Evolutionary conservation across 1,140 invertebrate species (phyloP), one percentile per base, ranked within the genome.

Genomic region (Subanguina moxae): DNA sequence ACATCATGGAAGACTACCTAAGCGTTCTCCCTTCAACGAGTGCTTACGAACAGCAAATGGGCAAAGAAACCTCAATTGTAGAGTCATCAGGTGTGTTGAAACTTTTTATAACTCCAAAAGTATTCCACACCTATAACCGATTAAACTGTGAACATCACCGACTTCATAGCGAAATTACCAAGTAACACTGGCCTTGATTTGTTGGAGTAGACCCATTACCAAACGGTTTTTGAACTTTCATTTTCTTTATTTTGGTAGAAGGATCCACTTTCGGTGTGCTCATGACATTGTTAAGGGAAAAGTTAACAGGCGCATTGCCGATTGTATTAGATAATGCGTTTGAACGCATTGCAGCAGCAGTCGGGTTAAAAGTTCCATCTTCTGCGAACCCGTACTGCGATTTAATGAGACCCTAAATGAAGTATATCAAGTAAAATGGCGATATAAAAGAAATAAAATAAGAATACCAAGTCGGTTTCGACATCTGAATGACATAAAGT

Each of bases 1-100:
- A 64, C 19, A 43, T 70, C 68, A 67, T 70, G 68, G 32, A 67
- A 67, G 25, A 21, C 1, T 23, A 67, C 63, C 65, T 67, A 65
- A 65, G 68, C 8, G 11, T 66, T 1, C 25, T 65, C 13, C 21
- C 30, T 64, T 1, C 21, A n/a, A 13, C 70, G 23, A 65, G 11
- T 19, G 17, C 27, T 66, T 11, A 70, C 70, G 52, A 13, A n/a
- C 23, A 65, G 68, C 21, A 66, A 67, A 67, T 42, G 23, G 23
- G 30, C 0, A 67, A 66, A 65, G 27, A 42, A 65, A 70, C 59
- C 30, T 70, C 68, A n/a, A 70, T 70, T 19, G 64, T 30, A 15
- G 43, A 57, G 1, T 66, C 63, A 46, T 70, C 42, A 8, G 32
- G 56, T 21, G n/a, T 48, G 0, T 52, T 68, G 19, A 57, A 52